Conservation (phyloP, 2,113 vertebrate species). For the Phaetusa simplex region DNA sequence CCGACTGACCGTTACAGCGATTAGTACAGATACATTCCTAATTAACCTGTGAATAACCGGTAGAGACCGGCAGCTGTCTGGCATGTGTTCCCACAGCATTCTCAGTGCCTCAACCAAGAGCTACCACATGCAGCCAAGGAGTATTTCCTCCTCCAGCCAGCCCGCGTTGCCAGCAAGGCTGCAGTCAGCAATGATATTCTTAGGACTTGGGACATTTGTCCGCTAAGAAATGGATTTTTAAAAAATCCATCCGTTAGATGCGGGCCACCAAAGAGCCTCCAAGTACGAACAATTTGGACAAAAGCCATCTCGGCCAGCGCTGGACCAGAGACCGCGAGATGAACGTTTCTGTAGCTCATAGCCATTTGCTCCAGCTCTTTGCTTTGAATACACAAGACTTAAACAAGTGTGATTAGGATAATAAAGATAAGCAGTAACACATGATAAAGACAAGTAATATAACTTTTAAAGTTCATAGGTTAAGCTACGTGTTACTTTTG, state of each 20-base stretch:
- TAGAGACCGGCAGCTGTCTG: neutral
- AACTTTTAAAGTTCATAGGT: neutral
- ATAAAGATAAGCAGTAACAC: neutral
- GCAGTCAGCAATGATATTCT: neutral
- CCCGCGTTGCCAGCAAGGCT: neutral
- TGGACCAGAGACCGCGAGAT: neutral
- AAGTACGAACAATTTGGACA: neutral
- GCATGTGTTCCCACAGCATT: neutral
- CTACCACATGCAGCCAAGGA: neutral
- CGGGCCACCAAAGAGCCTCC: neutral
- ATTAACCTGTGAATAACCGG: neutral
- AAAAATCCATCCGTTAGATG: neutral
- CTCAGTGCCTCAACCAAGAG: neutral
- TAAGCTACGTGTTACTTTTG: neutral
- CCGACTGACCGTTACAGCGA: fast-evolving
- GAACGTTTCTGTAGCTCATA: neutral
- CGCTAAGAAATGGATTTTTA: neutral
- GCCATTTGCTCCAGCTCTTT: neutral
- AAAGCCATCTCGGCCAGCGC: neutral
- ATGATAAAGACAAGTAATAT: neutral
- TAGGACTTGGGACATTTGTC: neutral
- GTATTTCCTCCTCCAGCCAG: neutral
- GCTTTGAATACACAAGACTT: neutral
- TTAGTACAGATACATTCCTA: neutral
- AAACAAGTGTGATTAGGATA: neutral